These are phyloP conservation scores for Aleadryas rufinucha DNA, from an alignment of 2,113 vertebrate species.

Conservation along the genomic window DNA sequence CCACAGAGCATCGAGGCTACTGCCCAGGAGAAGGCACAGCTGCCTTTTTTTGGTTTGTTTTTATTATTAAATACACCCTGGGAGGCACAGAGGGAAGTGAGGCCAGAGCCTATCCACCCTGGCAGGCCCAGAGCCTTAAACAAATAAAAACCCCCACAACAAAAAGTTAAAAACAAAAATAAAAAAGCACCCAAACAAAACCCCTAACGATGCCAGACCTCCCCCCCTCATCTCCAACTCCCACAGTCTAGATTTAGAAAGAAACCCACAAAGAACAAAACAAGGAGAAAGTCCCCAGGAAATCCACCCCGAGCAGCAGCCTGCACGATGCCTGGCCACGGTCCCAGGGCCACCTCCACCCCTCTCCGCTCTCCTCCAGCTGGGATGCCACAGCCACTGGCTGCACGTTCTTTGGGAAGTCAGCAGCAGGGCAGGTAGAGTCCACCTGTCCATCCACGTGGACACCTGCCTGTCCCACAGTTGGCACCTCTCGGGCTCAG, in stretches of 20 bases:
- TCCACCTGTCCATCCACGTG: background rate
- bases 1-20: accelerated
- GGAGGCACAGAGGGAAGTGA: background rate
- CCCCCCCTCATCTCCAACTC: background rate
- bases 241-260: background rate
- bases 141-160: background rate
- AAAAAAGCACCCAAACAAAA: background rate
- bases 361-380: background rate
- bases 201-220: background rate
- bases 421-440: background rate
- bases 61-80: conserved; percentile 58
- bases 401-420: background rate
- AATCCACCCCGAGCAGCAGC: background rate
- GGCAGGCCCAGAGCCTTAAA: background rate
- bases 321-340: background rate
- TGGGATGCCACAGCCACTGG: background rate
- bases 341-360: background rate
- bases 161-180: background rate
- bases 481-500: conserved; percentile 61
- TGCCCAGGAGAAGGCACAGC: background rate
- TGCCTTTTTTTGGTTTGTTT: background rate
- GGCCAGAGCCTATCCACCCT: background rate
- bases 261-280: background rate
- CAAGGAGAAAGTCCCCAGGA: conserved; percentile 10
- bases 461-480: background rate